Conservation (phyloP, 2,113 vertebrate species). For the Noturus placidus region DNA sequence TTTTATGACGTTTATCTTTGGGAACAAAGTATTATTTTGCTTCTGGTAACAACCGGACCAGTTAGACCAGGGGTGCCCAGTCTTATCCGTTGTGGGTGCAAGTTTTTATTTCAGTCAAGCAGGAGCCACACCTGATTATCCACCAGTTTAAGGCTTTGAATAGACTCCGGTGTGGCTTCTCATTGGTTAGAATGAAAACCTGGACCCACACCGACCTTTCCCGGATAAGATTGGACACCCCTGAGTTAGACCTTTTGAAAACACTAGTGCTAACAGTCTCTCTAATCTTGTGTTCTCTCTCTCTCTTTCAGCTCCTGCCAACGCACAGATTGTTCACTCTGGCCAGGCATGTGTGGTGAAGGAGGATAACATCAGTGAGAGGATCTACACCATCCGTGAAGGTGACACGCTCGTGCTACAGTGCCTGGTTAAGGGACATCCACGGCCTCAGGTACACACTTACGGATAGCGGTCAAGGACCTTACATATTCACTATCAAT, state of each 20-base stretch:
- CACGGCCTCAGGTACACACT: slow-evolving; percentile 86
- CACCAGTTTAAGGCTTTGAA: too few relatives aligned
- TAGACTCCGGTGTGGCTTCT: too few relatives aligned
- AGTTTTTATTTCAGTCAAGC: too few relatives aligned
- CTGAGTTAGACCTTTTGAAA: neutral
- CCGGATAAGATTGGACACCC: too few relatives aligned
- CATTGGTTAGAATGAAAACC: too few relatives aligned
- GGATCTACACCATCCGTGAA: slow-evolving; percentile 96
- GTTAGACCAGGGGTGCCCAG: neutral
- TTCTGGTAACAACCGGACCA: neutral
- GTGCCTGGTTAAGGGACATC: slow-evolving; percentile 94
- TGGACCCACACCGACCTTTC: too few relatives aligned
- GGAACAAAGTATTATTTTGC: neutral
- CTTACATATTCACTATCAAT: neutral
- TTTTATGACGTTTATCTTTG: neutral
- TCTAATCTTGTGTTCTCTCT: neutral
- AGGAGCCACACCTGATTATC: too few relatives aligned
- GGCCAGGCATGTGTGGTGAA: slow-evolving; percentile 96
- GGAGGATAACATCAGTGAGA: slow-evolving; percentile 95
- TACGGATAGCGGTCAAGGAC: neutral
- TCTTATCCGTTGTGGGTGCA: too few relatives aligned
- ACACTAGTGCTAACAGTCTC: neutral
- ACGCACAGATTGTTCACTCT: slow-evolving; percentile 94
- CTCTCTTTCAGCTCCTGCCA: slow-evolving; percentile 83
- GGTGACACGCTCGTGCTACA: slow-evolving; percentile 89